A percentile compares a stretch with the other conserved stretches of the same genome.
phyloP scores from a whole-genome alignment of 1,140 invertebrate species.

The Kradibia gibbosae region DNA sequence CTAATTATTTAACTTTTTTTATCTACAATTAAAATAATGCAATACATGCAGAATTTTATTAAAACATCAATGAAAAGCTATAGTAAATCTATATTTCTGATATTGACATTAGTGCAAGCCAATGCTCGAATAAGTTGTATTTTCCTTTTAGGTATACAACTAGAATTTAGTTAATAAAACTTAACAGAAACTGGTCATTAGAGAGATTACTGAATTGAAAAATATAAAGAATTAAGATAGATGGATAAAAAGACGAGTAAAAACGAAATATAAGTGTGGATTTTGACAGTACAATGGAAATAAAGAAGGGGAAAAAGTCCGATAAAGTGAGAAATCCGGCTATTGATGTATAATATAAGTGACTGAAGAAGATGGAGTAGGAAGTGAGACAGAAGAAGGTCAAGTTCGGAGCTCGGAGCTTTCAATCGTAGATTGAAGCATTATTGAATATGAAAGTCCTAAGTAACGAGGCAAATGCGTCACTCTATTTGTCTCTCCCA shows the following conservation, averaged over 20 bases:
- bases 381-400: background rate
- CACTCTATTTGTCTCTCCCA: conserved; percentile 53
- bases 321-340: background rate
- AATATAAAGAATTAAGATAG: background rate
- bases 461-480: conserved; percentile 57
- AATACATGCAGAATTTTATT: no score
- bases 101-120: no score
- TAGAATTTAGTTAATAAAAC: background rate
- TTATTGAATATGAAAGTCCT: conserved; percentile 57
- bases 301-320: conserved; percentile 13
- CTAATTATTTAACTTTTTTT: no score
- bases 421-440: conserved; percentile 57
- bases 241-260: conserved; percentile 1
- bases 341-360: background rate
- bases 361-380: background rate
- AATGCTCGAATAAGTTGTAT: no score
- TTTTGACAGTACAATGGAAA: background rate
- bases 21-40: no score
- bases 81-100: no score
- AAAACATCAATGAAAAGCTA: no score
- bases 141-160: no score
- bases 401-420: conserved; percentile 2
- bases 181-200: background rate
- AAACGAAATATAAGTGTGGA: background rate
- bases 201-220: background rate